Base-by-base conservation (phyloP, 2,888 invertebrate genomes). In the Tolmerus cingulatus region DNA sequence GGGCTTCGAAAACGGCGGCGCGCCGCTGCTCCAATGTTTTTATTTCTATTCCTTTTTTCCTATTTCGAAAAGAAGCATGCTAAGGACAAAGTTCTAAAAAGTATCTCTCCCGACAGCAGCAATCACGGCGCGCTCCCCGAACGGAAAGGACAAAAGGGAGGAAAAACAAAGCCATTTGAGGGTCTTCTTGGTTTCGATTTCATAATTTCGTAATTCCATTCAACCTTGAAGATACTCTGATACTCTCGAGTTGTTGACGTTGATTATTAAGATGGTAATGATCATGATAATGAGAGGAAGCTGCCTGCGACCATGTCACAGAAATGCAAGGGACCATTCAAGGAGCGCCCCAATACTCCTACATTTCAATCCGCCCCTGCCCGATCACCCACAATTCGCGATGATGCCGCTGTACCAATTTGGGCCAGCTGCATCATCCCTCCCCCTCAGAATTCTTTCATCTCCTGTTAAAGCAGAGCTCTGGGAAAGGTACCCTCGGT, bases 281-380 rank as follows among this genome's bases (percentile, higher is more conserved):
- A 86, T 79, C 78, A 86, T 86, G 86, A 79, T 86, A 86, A 86
- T 86, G 86, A 86, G 78, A 76, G 76, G 74, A 86, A 74, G 30
- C 76, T 74, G 30, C 40, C 12, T 43, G 30, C 30, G 76, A 74
- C 74, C 86, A 74, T 74, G 76, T 74, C 86, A 86, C 51, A 86
- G 86, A 86, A 76, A 86, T 66, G 43, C 84, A 84, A 27, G 30
- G 19, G 37, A 84, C 57, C 57, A 84, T 84, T 84, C 66, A 84
- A 74, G 84, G 84, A 40, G 40, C 40, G 30, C 8, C 66, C 27
- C 19, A 55, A 19, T 55, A 9, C 55, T 5, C 55, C 16, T 19
- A 1, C 51, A n/a, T 55, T 19, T 5, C 79, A 14, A 40, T 37
- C 43, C 40, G 1, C 40, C 30, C 7, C 23, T 7, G 14, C 19